A percentile compares a stretch with the other conserved stretches of the same genome.
phyloP scores from a whole-genome alignment of 2,797 vertebrate species.

The Hyperoplus lanceolatus region DNA sequence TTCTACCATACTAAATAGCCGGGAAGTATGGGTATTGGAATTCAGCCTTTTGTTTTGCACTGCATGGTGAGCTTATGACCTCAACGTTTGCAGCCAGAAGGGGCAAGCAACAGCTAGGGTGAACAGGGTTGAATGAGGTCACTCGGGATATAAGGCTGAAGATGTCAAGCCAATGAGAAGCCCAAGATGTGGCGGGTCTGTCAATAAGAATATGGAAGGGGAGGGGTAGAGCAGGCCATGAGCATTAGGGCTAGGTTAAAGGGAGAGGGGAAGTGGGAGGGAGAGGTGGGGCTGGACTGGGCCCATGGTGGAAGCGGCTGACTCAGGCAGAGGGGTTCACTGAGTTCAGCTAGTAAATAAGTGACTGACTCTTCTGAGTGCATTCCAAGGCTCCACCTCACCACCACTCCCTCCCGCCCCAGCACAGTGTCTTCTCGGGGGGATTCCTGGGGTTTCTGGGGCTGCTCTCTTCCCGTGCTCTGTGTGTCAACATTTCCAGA shows the following conservation, averaged over 20 bases:
- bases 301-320: constrained; percentile 74
- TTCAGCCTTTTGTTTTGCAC: constrained; percentile 66
- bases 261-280: constrained; percentile 52
- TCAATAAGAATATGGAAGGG: constrained; percentile 61
- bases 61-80: constrained; percentile 68
- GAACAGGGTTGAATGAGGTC: constrained; percentile 41
- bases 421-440: constrained; percentile 79
- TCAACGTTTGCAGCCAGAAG: constrained; percentile 39
- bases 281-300: constrained; percentile 49
- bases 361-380: constrained; percentile 81
- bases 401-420: constrained; percentile 42
- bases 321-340: constrained; percentile 86
- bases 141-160: constrained; percentile 49
- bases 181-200: constrained; percentile 48
- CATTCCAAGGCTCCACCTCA: constrained; percentile 87
- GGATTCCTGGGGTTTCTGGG: constrained; percentile 80
- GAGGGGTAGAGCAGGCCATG: constrained; percentile 20
- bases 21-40: no score
- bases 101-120: constrained; percentile 59
- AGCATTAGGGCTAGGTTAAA: constrained; percentile 42
- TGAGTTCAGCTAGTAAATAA: constrained; percentile 88
- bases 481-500: constrained; percentile 80
- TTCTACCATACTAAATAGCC: no score
- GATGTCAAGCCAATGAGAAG: constrained; percentile 68
- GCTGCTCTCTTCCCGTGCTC: constrained; percentile 64